Conservation (phyloP, 2,888 invertebrate genomes). For the Volucella inflata region DNA sequence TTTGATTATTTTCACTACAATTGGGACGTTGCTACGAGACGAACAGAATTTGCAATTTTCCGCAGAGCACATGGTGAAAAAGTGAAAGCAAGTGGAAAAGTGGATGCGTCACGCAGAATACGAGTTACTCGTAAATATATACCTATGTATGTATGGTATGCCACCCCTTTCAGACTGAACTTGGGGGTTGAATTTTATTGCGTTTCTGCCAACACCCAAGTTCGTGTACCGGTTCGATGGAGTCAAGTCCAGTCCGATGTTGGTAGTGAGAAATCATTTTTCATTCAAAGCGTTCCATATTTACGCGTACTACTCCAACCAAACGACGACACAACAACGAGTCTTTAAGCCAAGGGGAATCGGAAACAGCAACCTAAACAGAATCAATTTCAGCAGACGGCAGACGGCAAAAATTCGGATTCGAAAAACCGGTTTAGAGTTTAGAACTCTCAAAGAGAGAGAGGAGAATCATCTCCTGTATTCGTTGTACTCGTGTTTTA, state of each 20-base stretch:
- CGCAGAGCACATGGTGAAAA: conserved; percentile 53
- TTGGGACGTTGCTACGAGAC: neutral
- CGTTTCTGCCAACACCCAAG: conserved; percentile 66
- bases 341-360: conserved; percentile 6
- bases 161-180: too few species aligned
- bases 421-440: conserved; percentile 41
- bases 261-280: conserved; percentile 39
- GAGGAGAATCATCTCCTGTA: neutral
- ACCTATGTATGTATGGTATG: too few species aligned
- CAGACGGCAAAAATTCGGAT: neutral
- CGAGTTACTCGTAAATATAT: conserved; percentile 10
- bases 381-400: conserved; percentile 1
- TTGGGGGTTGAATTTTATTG: conserved; percentile 65
- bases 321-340: neutral
- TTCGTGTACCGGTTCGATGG: conserved; percentile 57
- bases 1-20: neutral
- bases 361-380: conserved; percentile 5
- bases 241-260: conserved; percentile 22
- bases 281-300: conserved; percentile 65
- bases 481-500: neutral
- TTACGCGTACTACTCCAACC: conserved; percentile 33
- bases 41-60: conserved; percentile 21
- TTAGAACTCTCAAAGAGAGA: conserved; percentile 7
- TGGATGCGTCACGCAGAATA: conserved; percentile 54
- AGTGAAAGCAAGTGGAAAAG: conserved; percentile 48